Base-by-base conservation (phyloP, 2,113 vertebrate genomes). In the Chelonoidis abingdonii region DNA sequence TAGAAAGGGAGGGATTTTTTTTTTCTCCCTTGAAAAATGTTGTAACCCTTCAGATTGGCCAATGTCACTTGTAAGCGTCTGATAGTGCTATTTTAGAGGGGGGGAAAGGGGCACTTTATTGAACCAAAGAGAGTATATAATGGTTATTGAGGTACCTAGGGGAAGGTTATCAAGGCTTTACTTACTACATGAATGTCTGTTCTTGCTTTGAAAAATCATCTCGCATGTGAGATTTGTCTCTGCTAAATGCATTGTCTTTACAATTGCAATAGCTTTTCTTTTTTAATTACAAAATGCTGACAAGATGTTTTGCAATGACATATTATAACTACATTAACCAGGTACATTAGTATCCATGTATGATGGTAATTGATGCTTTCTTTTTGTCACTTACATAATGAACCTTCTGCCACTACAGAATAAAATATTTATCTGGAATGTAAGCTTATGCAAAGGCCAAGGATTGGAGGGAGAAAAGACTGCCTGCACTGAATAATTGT, bases 401-500 rank as follows among this genome's bases (percentile, higher is more conserved):
- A 96, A 95, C 95, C 93, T 92, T 97, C 95, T 97, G 96, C 90
- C 93, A 94, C 89, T 80, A 82, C 81, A 79, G 89, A 97, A 94
- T 96, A 95, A 97, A 97, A 97, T 96, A 97, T 97, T 97, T 97
- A 93, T 89, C 96, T 95, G 91, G 92, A 95, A 94, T 93, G 83
- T 82, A 95, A 92, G 83, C 88, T 95, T 91, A 95, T 95, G 91
- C 62, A 94, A 97, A 95, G 89, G 80, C 93, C 89, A 88, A 87
- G 90, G 92, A 89, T 83, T 92, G 94, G 81, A 91, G 85, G 85
- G 93, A 94, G 96, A 93, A 14, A 78, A 91, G 90, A 88, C 94
- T 97, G 93, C 95, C 92, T 97, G 96, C 94, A 88, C 93, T 96
- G 95, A 97, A 92, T 96, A 98, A 97, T 97, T 95, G 96, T 97